These are phyloP conservation scores for Uropsilus gracilis DNA, from an alignment of 2,113 vertebrate genomes.

Conservation along the genomic window DNA sequence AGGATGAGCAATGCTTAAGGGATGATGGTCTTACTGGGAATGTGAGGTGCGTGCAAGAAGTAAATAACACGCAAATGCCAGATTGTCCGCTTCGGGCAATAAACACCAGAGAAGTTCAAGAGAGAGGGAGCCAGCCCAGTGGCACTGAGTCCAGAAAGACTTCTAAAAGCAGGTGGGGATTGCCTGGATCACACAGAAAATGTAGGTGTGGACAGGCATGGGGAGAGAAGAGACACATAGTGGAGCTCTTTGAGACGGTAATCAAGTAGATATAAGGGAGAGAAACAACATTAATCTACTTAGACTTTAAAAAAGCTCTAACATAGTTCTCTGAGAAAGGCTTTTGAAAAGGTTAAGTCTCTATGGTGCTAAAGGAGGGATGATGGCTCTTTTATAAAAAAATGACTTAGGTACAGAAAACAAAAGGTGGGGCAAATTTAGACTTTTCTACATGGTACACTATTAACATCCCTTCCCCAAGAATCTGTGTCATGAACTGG, in stretches of 20 bases:
- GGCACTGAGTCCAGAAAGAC: not conserved
- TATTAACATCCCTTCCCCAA: not conserved
- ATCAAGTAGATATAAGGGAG: not conserved
- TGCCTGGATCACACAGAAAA: not conserved
- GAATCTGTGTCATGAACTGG: not conserved
- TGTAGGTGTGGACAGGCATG: not conserved
- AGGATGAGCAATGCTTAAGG: conserved; percentile 30
- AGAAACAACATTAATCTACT: not conserved
- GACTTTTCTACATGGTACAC: not conserved
- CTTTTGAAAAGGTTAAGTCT: conserved; percentile 44
- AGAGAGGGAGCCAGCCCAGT: not conserved
- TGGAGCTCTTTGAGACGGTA: not conserved
- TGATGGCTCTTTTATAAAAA: conserved; percentile 4
- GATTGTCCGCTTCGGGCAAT: not conserved
- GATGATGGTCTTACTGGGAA: not conserved
- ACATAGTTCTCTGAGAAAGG: not conserved
- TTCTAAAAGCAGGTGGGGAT: not conserved
- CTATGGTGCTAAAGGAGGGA: not conserved
- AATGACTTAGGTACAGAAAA: conserved; percentile 10
- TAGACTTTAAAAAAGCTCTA: not conserved
- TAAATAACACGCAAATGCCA: conserved; percentile 63
- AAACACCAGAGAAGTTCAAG: not conserved
- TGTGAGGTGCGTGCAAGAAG: not conserved
- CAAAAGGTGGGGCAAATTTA: not conserved
- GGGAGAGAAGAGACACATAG: not conserved